Conservation (phyloP, 2,888 invertebrate species). For the Aelia acuminata region DNA sequence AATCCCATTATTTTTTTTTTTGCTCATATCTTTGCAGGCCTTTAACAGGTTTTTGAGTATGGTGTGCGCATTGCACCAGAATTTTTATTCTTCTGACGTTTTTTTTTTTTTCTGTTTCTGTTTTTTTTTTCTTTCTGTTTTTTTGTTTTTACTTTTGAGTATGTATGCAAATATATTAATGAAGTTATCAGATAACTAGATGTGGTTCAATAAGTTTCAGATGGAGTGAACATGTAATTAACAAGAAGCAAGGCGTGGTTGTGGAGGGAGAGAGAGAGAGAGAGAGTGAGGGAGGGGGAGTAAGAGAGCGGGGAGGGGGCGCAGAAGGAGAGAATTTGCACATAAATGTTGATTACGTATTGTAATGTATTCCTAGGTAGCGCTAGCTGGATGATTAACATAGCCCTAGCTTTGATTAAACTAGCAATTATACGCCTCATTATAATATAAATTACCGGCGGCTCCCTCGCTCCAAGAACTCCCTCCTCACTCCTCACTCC, state of each 20-base stretch:
- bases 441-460: conserved; percentile 64
- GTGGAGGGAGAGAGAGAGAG: conserved; percentile 45
- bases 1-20: no score
- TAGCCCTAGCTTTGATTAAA: conserved; percentile 64
- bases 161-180: neutral
- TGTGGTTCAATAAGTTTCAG: conserved; percentile 31
- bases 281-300: conserved; percentile 34
- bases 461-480: conserved; percentile 50
- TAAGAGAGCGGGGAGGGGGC: no score
- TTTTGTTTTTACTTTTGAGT: neutral
- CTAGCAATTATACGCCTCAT: conserved; percentile 65
- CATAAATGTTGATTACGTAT: conserved; percentile 65
- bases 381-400: conserved; percentile 63
- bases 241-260: conserved; percentile 56
- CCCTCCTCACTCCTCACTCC: neutral
- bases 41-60: no score
- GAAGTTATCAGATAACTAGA: neutral
- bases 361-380: conserved; percentile 64
- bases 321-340: conserved; percentile 63
- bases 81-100: neutral
- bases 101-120: neutral
- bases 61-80: no score
- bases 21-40: no score
- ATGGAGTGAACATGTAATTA: conserved; percentile 54
- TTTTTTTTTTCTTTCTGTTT: neutral